A percentile compares a stretch with the other conserved stretches of the same genome.
These are phyloP conservation scores for Ditylenchus dipsaci DNA, from an alignment of 1,140 invertebrate genomes.

Conservation along the genomic window DNA sequence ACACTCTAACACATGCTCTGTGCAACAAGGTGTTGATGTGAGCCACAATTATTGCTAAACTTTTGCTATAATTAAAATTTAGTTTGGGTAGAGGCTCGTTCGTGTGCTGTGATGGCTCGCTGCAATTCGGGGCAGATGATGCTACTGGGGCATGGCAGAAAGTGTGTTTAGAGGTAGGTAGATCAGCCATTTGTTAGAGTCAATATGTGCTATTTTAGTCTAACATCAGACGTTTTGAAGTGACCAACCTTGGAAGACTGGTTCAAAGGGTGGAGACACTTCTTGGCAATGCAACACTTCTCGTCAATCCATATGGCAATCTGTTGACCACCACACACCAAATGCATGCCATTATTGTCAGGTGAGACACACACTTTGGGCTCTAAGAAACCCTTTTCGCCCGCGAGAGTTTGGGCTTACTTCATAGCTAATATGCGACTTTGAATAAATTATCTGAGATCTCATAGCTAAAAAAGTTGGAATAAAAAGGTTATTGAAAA, in stretches of 20 bases:
- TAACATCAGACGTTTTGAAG: constrained; percentile 33
- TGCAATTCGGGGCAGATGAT: constrained; percentile 48
- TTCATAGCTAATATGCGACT: too few relatives aligned
- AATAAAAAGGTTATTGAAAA: too few relatives aligned
- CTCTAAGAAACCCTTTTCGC: too few relatives aligned
- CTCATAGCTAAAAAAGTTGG: too few relatives aligned
- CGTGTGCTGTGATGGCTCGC: constrained; percentile 44
- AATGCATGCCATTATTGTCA: constrained; percentile 37
- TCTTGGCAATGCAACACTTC: constrained; percentile 28
- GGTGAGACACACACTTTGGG: too few relatives aligned
- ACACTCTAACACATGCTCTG: constrained; percentile 27
- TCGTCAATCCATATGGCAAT: constrained; percentile 24
- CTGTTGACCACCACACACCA: constrained; percentile 35
- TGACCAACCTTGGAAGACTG: constrained; percentile 30
- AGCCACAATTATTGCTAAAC: not conserved
- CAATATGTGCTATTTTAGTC: constrained; percentile 12
- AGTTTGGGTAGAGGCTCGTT: constrained; percentile 45
- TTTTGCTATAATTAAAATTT: constrained; percentile 2
- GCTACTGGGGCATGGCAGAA: constrained; percentile 41
- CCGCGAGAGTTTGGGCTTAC: too few relatives aligned
- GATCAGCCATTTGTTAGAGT: too few relatives aligned
- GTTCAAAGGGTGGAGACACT: constrained; percentile 35
- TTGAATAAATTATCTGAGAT: too few relatives aligned
- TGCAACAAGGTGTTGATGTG: constrained; percentile 35
- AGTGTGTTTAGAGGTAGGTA: constrained; percentile 22